Evolutionary conservation across 2,113 vertebrate species (phyloP).

Genomic region (Phalacrocorax carbo): DNA sequence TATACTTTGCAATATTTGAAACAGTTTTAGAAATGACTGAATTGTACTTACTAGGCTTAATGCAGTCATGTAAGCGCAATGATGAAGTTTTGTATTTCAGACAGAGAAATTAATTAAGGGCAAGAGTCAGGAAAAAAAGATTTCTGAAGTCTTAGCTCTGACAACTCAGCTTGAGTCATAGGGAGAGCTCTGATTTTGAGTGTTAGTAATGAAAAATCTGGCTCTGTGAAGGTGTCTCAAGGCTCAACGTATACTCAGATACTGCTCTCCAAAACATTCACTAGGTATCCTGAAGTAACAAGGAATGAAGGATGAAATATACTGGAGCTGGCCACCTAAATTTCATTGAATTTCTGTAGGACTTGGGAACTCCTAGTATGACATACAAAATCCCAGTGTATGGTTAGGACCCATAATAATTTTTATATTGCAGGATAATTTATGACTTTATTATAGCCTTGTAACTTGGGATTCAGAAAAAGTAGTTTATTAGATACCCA

Average conservation of each 20-base stretch:
- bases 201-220: background rate
- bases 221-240: conserved; percentile 36
- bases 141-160: background rate
- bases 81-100: background rate
- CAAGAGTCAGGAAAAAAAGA: background rate
- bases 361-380: background rate
- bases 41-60: conserved; percentile 1
- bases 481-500: background rate
- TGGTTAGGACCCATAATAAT: background rate
- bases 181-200: conserved; percentile 25
- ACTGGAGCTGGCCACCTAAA: background rate
- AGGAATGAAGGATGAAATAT: conserved; percentile 27
- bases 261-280: background rate
- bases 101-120: background rate
- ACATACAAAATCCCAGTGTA: background rate
- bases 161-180: background rate
- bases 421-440: background rate
- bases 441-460: background rate
- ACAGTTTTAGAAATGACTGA: background rate
- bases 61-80: background rate
- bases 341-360: background rate
- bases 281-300: background rate
- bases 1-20: background rate
- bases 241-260: background rate
- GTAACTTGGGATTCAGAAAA: background rate